Percentiles rank a stretch among this genome's conserved stretches.
Conservation (phyloP, 2,888 invertebrate species). For the Troilus luridus region DNA sequence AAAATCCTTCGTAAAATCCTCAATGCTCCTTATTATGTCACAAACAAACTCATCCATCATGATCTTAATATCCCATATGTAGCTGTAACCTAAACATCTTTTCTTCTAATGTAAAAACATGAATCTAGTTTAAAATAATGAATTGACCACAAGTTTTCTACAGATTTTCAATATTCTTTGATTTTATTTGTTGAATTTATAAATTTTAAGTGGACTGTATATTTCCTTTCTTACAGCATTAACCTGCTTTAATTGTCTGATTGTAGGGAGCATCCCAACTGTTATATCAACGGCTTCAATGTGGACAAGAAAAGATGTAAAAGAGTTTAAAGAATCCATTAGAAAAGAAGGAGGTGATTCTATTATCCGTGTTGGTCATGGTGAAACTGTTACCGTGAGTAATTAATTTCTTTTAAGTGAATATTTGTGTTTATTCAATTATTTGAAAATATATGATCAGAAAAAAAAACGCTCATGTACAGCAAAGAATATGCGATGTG, state of each 20-base stretch:
- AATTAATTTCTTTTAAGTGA: background rate
- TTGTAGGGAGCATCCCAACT: slow-evolving; percentile 68
- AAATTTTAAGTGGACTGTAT: background rate
- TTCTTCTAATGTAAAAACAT: no score
- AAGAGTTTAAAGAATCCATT: slow-evolving; percentile 91
- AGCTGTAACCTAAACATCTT: no score
- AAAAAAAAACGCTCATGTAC: background rate
- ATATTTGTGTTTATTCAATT: background rate
- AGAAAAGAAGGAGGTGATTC: slow-evolving; percentile 82
- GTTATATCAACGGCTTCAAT: slow-evolving; percentile 82
- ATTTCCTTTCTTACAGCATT: background rate
- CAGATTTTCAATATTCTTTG: no score
- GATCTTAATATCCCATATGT: no score
- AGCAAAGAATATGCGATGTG: no score
- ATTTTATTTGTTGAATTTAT: no score
- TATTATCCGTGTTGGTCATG: slow-evolving; percentile 93
- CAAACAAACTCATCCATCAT: no score
- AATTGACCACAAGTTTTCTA: no score
- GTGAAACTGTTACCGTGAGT: slow-evolving; percentile 93
- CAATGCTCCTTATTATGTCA: no score
- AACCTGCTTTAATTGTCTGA: background rate
- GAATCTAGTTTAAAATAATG: no score
- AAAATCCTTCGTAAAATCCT: no score
- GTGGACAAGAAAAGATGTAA: slow-evolving; percentile 95
- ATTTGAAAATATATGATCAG: background rate